Evolutionary conservation across 37 sponge, comb jelly and placozoan species (phyloP).

Genomic region (Dysidea cf. avara): DNA sequence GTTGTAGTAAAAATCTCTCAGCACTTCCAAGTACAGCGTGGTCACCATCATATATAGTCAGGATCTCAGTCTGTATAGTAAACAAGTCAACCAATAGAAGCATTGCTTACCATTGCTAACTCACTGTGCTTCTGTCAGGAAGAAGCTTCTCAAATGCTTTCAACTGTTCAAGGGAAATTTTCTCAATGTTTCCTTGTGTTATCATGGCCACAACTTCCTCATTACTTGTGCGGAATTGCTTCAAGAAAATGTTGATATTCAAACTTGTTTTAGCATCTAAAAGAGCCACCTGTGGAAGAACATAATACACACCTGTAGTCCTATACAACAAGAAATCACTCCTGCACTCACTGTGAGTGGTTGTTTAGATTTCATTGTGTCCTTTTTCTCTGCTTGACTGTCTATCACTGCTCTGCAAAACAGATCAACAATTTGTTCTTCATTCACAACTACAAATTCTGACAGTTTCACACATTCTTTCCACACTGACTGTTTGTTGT

Average conservation of each 20-base stretch:
- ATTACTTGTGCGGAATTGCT: conserved; percentile 79
- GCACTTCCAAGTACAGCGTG: conserved; percentile 46
- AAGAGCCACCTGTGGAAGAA: conserved; percentile 71
- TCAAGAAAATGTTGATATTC: conserved; percentile 92
- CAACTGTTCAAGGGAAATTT: too few species aligned
- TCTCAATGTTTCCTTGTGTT: conserved; percentile 73
- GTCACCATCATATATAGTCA: conserved; percentile 67
- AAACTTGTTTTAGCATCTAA: conserved; percentile 79
- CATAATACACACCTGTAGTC: too few species aligned
- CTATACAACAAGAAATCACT: too few species aligned
- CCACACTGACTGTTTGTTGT: conserved; percentile 52
- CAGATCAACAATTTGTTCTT: too few species aligned
- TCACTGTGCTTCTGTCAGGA: conserved; percentile 46
- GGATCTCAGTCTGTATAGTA: conserved; percentile 33
- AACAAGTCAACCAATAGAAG: too few species aligned
- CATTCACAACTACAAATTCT: too few species aligned
- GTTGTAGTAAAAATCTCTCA: conserved; percentile 72
- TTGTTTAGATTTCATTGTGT: too few species aligned
- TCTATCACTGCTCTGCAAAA: too few species aligned
- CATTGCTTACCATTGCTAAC: too few species aligned
- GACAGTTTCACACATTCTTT: too few species aligned
- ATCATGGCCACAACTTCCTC: conserved; percentile 39
- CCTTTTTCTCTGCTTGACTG: too few species aligned
- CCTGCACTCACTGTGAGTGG: too few species aligned
- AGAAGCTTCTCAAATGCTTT: conserved; percentile 79